These are phyloP conservation scores for Corythornis cristatus DNA, from an alignment of 2,113 vertebrate species.

Conservation along the genomic window DNA sequence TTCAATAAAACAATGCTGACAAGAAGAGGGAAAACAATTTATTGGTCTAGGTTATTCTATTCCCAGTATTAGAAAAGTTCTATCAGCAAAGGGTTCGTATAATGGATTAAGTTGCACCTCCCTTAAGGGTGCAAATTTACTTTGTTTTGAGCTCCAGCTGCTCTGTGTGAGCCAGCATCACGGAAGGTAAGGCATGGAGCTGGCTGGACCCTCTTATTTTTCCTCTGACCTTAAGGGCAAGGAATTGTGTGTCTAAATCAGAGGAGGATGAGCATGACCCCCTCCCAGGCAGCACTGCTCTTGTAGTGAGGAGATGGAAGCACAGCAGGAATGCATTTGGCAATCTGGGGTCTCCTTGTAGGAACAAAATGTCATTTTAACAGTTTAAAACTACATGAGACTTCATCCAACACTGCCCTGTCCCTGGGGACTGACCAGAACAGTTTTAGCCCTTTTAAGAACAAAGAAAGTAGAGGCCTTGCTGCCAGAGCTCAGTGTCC, in stretches of 20 bases:
- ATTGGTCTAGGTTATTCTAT: background rate
- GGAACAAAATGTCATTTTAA: constrained; percentile 17
- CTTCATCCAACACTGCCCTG: background rate
- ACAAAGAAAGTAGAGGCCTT: constrained; percentile 13
- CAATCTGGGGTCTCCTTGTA: background rate
- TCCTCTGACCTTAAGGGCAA: background rate
- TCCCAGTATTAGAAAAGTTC: background rate
- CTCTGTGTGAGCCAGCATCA: background rate
- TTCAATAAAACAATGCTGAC: background rate
- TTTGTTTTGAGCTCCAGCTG: background rate
- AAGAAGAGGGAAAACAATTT: background rate
- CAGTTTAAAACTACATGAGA: background rate
- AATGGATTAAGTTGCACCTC: background rate
- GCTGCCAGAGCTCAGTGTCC: constrained; percentile 10
- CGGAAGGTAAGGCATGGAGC: background rate
- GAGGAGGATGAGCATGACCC: background rate
- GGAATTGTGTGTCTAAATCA: background rate
- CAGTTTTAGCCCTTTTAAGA: constrained; percentile 12
- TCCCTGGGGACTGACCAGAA: background rate
- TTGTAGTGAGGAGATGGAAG: background rate
- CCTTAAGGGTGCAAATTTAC: background rate
- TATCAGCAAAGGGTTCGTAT: background rate
- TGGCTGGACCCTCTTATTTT: background rate
- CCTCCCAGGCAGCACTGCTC: background rate
- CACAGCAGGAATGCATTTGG: background rate